These are phyloP conservation scores for Euplagia quadripunctaria DNA, from an alignment of 2,888 invertebrate species.

Conservation along the genomic window DNA sequence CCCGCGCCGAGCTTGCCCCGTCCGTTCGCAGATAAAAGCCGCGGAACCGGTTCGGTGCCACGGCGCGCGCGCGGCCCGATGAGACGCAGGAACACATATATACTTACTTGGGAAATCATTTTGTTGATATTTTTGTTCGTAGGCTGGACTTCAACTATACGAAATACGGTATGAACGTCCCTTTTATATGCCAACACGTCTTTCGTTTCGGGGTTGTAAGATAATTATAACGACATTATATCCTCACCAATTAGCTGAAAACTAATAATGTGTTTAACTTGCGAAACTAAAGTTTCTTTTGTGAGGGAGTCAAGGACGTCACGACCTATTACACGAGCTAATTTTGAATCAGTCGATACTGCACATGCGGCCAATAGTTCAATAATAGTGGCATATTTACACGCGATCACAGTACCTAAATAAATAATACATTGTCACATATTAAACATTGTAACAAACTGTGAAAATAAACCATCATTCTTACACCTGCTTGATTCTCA, in stretches of 20 bases:
- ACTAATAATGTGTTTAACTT: conserved; percentile 50
- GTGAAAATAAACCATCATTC: background rate
- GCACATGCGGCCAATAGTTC: conserved; percentile 35
- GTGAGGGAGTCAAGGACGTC: conserved; percentile 57
- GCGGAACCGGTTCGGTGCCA: too few species aligned
- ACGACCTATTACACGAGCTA: conserved; percentile 56
- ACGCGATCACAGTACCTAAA: conserved; percentile 29
- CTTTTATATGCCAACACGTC: conserved; percentile 60
- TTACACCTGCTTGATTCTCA: too few species aligned
- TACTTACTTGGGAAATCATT: conserved; percentile 74
- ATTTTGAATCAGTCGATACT: conserved; percentile 52
- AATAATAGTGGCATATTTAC: conserved; percentile 26
- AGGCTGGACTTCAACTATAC: conserved; percentile 67
- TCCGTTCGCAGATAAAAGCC: too few species aligned
- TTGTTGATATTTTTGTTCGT: conserved; percentile 59
- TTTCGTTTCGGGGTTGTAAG: conserved; percentile 47
- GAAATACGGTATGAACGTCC: conserved; percentile 35
- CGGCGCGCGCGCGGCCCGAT: too few species aligned
- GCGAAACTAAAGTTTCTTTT: conserved; percentile 66
- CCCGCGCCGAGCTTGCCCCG: too few species aligned
- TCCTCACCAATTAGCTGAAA: conserved; percentile 51
- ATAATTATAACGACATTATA: conserved; percentile 59
- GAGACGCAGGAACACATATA: too few species aligned
- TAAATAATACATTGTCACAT: background rate
- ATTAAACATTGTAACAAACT: background rate